phyloP scores from a whole-genome alignment of 2,797 vertebrate species.

The Gila robusta region DNA sequence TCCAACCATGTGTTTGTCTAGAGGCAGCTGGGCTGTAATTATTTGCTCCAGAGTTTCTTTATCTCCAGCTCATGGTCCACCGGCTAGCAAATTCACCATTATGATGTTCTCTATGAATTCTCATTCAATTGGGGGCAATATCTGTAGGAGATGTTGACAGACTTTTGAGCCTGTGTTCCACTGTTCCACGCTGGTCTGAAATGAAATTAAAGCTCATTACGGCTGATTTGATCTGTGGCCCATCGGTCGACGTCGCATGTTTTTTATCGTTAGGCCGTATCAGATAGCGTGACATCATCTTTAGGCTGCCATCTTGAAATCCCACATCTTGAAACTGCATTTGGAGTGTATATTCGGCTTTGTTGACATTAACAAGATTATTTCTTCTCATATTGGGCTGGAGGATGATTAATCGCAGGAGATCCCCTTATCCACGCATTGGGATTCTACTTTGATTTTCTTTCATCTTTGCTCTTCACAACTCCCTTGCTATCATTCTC shows the following conservation, averaged over 20 bases:
- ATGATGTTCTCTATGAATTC: constrained; percentile 24
- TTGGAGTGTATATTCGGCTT: constrained; percentile 6
- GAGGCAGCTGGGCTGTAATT: constrained; percentile 35
- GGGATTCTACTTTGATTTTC: constrained; percentile 27
- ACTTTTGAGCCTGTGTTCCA: not conserved
- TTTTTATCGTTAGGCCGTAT: constrained; percentile 32
- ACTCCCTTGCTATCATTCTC: constrained; percentile 8
- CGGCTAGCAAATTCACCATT: constrained; percentile 15
- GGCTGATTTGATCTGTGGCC: constrained; percentile 54
- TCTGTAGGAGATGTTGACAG: constrained; percentile 46
- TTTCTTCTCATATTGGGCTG: constrained; percentile 25
- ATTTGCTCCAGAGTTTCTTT: constrained; percentile 16
- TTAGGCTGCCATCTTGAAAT: constrained; percentile 35
- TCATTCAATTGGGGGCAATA: constrained; percentile 7
- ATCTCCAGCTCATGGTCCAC: constrained; percentile 18
- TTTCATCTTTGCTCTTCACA: constrained; percentile 15
- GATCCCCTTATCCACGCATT: constrained; percentile 24
- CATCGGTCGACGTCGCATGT: constrained; percentile 14
- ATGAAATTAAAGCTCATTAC: constrained; percentile 58
- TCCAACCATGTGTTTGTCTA: constrained; percentile 17
- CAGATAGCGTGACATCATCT: constrained; percentile 29
- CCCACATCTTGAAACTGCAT: not conserved
- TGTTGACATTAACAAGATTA: constrained; percentile 37
- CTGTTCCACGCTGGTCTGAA: constrained; percentile 22
- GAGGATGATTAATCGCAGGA: constrained; percentile 28